phyloP scores from a whole-genome alignment of 1,140 invertebrate species.

The Cydia pomonella region DNA sequence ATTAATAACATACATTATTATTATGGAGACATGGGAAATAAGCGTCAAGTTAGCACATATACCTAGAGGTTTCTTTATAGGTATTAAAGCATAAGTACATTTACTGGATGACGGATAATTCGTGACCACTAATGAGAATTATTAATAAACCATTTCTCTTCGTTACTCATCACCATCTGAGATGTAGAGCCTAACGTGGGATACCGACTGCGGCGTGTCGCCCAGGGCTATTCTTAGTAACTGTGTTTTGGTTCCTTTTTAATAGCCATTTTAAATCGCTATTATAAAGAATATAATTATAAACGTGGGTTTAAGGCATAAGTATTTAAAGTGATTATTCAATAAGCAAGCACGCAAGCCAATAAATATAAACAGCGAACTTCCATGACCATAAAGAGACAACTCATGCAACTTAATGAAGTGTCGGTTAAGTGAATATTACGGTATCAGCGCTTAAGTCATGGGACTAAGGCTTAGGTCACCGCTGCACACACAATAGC shows the following conservation, averaged over 20 bases:
- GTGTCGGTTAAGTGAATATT: constrained; percentile 22
- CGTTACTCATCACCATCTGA: constrained; percentile 12
- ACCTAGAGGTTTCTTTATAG: no score
- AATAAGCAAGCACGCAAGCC: not conserved
- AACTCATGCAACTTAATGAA: constrained; percentile 27
- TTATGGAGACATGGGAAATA: no score
- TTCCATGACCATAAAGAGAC: constrained; percentile 11
- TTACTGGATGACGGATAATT: not conserved
- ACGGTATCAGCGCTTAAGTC: constrained; percentile 30
- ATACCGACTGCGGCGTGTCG: not conserved
- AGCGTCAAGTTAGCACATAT: no score
- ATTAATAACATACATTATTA: no score
- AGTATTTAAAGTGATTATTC: not conserved
- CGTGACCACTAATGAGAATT: constrained; percentile 4
- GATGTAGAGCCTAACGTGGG: not conserved
- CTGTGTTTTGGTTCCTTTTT: constrained; percentile 5
- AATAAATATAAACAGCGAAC: not conserved
- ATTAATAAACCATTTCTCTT: not conserved
- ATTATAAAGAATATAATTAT: constrained; percentile 6
- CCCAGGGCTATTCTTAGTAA: constrained; percentile 2
- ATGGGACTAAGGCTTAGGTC: constrained; percentile 26
- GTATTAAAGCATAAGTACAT: not conserved
- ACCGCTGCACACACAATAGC: constrained; percentile 25
- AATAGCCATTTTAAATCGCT: constrained; percentile 8
- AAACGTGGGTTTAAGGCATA: not conserved